Base-by-base conservation (phyloP, 2,888 invertebrate species). In the Rhopalosiphum nymphaeae region DNA sequence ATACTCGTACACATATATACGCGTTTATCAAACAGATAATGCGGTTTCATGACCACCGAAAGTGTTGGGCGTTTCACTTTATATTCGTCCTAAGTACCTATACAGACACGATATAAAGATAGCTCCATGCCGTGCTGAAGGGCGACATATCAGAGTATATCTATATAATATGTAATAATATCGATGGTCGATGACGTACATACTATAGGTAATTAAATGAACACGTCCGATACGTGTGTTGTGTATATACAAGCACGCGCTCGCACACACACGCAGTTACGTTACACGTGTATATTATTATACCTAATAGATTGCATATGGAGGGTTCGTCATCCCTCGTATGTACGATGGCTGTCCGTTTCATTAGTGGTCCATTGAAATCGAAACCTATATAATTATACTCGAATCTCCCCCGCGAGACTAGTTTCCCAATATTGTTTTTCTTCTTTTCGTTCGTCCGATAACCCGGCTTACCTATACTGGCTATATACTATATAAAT, bases 151-250 rank as follows among this genome's bases (percentile, higher is more conserved):
- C 44, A 21, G 7, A 21, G 9, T 78, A 21, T 36, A 36, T 36
- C 21, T 78, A 1, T 36, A 67, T 56, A 56, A 56, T 26, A 57
- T 25, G 21, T 9, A 78, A 67, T 67, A 67, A 36, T 13, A 21
- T 67, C 53, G 53, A 0, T 53, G 53, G 53, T 16, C n/a, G n/a
- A 86, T 46, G 46, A 86, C 86, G 67, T 36, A 36, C 67, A 36
- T 36, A n/a, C 67, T 16, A 16, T n/a, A n/a, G 67, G 88, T 88
- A 88, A 88, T 88, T 16, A n/a, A 88, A 88, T 88, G 29, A 53
- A 88, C 88, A 53, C 88, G 56, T 53, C 42, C 53, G 53, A 46
- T 46, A 16, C 46, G 86, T 36, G 29, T 46, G 86, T 13, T 13
- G 44, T 42, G 3, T 85, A 10, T 85, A 85, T 61, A 61, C 26